These are phyloP conservation scores for Sisor rabdophorus DNA, from an alignment of 2,113 vertebrate genomes.

Conservation along the genomic window DNA sequence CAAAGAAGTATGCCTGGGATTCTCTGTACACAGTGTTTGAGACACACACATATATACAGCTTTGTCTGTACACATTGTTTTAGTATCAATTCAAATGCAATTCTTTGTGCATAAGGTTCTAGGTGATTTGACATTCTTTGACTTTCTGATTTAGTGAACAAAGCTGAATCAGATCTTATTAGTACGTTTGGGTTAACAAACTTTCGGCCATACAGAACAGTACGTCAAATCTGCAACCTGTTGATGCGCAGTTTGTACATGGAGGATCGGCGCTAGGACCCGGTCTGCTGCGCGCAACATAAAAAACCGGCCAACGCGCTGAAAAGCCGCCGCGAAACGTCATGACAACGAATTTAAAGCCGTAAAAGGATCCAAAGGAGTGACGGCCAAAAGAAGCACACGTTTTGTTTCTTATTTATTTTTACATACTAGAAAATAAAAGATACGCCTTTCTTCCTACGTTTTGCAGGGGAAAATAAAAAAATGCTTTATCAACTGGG, in stretches of 20 bases:
- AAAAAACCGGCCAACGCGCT: not conserved
- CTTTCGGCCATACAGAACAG: not conserved
- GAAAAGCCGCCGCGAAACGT: not conserved
- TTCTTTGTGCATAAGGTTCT: too few species aligned
- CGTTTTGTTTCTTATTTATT: not conserved
- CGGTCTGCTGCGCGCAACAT: not conserved
- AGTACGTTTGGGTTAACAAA: too few species aligned
- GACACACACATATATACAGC: too few species aligned
- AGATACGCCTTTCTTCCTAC: not conserved
- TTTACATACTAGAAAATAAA: not conserved
- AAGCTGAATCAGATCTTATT: too few species aligned
- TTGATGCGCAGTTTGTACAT: not conserved
- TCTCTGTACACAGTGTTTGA: too few species aligned
- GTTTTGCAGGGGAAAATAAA: not conserved
- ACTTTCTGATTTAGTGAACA: too few species aligned
- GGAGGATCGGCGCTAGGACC: not conserved
- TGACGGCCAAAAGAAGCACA: not conserved
- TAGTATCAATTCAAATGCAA: too few species aligned
- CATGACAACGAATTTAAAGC: conserved; percentile 22
- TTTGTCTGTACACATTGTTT: too few species aligned
- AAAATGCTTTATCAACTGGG: not conserved
- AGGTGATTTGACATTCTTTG: too few species aligned
- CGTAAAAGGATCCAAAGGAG: not conserved
- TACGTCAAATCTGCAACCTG: conserved; percentile 2
- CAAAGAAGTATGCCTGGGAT: too few species aligned